A percentile compares a stretch with the other conserved stretches of the same genome.
These are phyloP conservation scores for Cabera pusaria DNA, from an alignment of 2,888 invertebrate species.

Conservation along the genomic window DNA sequence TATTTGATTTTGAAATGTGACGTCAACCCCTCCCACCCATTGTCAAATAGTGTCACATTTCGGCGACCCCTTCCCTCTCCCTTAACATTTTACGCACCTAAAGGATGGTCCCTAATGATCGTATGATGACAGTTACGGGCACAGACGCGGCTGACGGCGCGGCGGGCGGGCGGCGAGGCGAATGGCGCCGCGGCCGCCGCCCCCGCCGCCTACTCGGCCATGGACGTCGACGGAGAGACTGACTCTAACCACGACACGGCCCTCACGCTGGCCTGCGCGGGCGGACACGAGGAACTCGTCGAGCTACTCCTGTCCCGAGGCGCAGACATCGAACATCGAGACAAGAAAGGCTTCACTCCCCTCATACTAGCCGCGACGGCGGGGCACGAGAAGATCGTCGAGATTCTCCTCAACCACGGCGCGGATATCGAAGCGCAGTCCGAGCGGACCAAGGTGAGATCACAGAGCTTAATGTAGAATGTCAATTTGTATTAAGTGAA, in stretches of 20 bases:
- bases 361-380: slow-evolving; percentile 98
- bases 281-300: slow-evolving; percentile 98
- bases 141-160: slow-evolving; percentile 57
- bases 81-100: no score
- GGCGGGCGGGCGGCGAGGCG: slow-evolving; percentile 38
- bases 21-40: no score
- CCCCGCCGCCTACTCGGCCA: slow-evolving; percentile 86
- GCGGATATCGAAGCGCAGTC: slow-evolving; percentile 99
- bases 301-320: slow-evolving; percentile 95
- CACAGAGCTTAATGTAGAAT: no score
- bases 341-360: slow-evolving; percentile 99
- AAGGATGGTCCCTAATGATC: no score
- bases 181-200: slow-evolving; percentile 43
- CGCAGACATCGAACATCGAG: slow-evolving; percentile 98
- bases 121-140: slow-evolving; percentile 7
- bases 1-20: no score
- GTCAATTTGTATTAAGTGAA: no score
- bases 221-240: slow-evolving; percentile 98
- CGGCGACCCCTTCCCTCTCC: no score
- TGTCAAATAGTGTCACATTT: no score
- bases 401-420: slow-evolving; percentile 95
- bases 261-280: slow-evolving; percentile 97
- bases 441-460: slow-evolving; percentile 94
- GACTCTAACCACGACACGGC: slow-evolving; percentile 99
- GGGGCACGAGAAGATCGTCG: slow-evolving; percentile 91